Evolutionary conservation across 2,888 invertebrate species (phyloP), one percentile per base, ranked within the genome.

Genomic region (Meghimatium bilineatum): DNA sequence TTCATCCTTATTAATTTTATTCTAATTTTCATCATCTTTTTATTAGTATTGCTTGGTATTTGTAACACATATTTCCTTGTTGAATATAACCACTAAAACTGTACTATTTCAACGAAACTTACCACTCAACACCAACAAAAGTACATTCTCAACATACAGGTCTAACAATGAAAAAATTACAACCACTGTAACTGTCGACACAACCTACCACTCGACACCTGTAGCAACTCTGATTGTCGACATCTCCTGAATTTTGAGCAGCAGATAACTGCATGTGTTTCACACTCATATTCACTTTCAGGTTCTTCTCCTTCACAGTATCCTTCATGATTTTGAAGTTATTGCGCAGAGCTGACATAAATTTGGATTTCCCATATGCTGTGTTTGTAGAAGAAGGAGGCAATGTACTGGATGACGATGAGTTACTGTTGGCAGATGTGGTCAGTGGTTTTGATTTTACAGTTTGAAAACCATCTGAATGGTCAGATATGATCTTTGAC

Each of bases 181-280:
- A 44, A 44, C 44, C 29, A 63, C 63, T 23, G n/a, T n/a, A 72
- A 14, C 36, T 32, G n/a, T n/a, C 71, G n/a, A 49, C 14, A 66
- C 12, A 77, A 84, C 89, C 85, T 85, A 90, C 90, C 82, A 85
- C 86, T 87, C 88, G 88, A 84, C 89, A 89, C 52, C 86, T 87
- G 49, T 83, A 83, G 82, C 89, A 90, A 5, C 72, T 49, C 38
- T 83, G 81, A 52, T n/a, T 49, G 14, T 60, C 71, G 1, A 32
- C 36, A 56, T 56, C 20, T 34, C 67, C 79, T 67, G 69, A 2
- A 36, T 38, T 49, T 52, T 80, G 79, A 1, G 69, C 23, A 36
- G 20, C 66, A 20, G 66, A 17, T 44, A 72, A 29, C 60, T 79
- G 69, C 36, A 71, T 14, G 2, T 80, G 80, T n/a, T 56, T 71